Percentiles rank a stretch among this genome's conserved stretches.
Evolutionary conservation across 2,113 vertebrate genomes (phyloP).

Genomic region (Laticauda colubrina): DNA sequence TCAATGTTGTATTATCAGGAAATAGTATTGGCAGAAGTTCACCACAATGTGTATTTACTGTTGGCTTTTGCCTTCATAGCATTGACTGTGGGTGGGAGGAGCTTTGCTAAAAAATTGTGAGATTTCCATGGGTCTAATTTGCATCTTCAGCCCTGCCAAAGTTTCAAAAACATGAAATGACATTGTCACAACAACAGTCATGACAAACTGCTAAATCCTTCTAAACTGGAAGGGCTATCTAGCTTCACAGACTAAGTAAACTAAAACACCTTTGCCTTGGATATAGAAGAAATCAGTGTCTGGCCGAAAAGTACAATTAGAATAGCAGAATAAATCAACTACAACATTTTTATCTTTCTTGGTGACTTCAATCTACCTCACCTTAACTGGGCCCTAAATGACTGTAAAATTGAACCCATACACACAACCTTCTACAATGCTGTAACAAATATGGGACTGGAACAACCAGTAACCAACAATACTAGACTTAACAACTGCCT

Average conservation of each 20-base stretch:
- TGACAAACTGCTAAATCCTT: not conserved
- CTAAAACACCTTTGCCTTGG: not conserved
- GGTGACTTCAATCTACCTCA: too few species aligned
- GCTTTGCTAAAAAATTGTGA: not conserved
- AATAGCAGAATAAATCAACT: conserved; percentile 1
- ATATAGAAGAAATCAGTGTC: not conserved
- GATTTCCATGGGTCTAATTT: not conserved
- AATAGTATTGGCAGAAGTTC: not conserved
- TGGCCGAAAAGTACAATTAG: not conserved
- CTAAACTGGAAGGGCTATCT: not conserved
- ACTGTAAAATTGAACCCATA: too few species aligned
- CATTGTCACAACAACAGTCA: not conserved
- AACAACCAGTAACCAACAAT: too few species aligned
- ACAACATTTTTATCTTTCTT: not conserved
- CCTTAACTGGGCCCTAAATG: too few species aligned
- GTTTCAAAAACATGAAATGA: not conserved
- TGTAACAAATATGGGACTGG: too few species aligned
- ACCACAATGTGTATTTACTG: not conserved
- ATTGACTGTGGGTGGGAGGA: not conserved
- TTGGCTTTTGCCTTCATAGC: not conserved
- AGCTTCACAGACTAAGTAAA: not conserved
- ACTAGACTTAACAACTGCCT: too few species aligned
- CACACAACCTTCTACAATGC: too few species aligned
- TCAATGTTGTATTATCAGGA: not conserved
- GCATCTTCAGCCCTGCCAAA: not conserved